Base-by-base conservation (phyloP, 2,888 invertebrate species). In the Thelaira solivaga region DNA sequence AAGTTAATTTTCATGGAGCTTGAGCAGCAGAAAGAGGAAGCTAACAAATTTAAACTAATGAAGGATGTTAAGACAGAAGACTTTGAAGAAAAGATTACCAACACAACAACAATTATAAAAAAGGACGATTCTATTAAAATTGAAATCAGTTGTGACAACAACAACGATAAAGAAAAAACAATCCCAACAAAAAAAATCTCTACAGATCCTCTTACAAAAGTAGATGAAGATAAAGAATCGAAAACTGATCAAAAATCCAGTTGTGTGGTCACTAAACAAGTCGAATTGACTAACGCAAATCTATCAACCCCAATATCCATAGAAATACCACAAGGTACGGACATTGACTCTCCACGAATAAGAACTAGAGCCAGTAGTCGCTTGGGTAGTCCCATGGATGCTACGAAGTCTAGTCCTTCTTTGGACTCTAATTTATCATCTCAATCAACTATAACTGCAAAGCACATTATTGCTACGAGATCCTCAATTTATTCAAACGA, bases 291-390 rank as follows among this genome's bases (percentile, higher is more conserved):
- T 24, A 45, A 71, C 11, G 20, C 62, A 36, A 73, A 29, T 34
- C 77, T 86, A 31, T 47, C 57, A 29, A 94, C 95, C 84, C 95
- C 96, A 86, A 91, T 96, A 83, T 91, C 95, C 1, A 96, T 96
- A 83, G 96, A 96, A 87, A 96, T 96, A 82, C 96, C 96, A 4
- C 88, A 91, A 77, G 86, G 90, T 83, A 41, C 53, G 8, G 88
- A 89, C 34, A 61, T 82, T 76, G 86, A 89, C 85, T 74, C 89
- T 84, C 89, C 90, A 11, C 91, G 92, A 62, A 92, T 93, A 8
- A 90, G 93, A 62, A 94, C 93, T 49, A 90, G 93, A 51, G 93
- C 93, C 18, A 92, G 92, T 82, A 93, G 92, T 85, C 93, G 93
- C 83, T 88, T 93, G 83, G 92, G 91, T 85, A 93, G 93, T 84